phyloP scores from a whole-genome alignment of 2,113 vertebrate genomes.

The Pedetes capensis region DNA sequence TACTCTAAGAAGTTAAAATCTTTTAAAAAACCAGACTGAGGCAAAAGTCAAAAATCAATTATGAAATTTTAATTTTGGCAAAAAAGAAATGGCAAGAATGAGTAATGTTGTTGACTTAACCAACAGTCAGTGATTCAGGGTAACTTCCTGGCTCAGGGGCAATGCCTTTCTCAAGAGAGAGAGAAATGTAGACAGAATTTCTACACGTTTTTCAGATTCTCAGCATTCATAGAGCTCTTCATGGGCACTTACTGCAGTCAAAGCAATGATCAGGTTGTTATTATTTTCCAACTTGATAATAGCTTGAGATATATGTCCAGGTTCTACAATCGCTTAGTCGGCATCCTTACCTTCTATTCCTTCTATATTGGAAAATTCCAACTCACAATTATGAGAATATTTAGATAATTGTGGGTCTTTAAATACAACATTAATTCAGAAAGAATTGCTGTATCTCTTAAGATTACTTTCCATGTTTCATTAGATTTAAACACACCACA shows the following conservation, averaged over 20 bases:
- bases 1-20: neutral
- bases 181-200: neutral
- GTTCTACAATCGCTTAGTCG: neutral
- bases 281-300: neutral
- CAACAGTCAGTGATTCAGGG: neutral
- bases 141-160: neutral
- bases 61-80: neutral
- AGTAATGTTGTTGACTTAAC: neutral
- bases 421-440: neutral
- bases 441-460: neutral
- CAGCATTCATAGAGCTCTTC: neutral
- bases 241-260: neutral
- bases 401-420: neutral
- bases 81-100: neutral
- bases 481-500: constrained; percentile 17
- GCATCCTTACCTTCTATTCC: neutral
- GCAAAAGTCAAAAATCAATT: neutral
- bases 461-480: neutral
- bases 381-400: neutral
- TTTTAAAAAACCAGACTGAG: neutral
- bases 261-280: neutral
- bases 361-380: neutral
- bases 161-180: neutral
- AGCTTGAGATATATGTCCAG: neutral
- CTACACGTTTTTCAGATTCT: neutral